phyloP scores from a whole-genome alignment of 2,113 vertebrate species.

The Gymnarchus niloticus region DNA sequence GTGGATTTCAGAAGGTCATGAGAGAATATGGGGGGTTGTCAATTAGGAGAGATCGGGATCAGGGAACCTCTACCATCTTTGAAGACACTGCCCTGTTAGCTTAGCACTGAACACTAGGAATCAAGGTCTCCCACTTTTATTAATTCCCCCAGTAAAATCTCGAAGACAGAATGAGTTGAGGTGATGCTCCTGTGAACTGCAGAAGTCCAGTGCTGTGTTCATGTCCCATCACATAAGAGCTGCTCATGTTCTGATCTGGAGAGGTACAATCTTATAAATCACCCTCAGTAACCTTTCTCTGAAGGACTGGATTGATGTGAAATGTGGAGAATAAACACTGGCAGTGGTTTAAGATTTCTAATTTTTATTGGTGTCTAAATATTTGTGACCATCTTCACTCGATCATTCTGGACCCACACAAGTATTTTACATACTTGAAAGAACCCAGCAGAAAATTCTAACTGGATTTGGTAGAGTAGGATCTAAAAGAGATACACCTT shows the following conservation, averaged over 20 bases:
- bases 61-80: background rate
- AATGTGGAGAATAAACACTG: background rate
- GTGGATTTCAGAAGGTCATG: slow-evolving; percentile 45
- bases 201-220: background rate
- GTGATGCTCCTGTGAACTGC: background rate
- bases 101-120: background rate
- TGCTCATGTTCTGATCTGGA: background rate
- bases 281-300: background rate
- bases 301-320: background rate
- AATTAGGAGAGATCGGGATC: background rate
- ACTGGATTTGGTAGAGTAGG: background rate
- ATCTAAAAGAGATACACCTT: background rate
- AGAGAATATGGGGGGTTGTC: slow-evolving; percentile 10
- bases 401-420: background rate
- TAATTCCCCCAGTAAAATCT: background rate
- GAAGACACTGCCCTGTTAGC: background rate
- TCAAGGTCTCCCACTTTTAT: background rate
- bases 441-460: background rate
- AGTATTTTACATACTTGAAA: background rate
- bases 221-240: background rate
- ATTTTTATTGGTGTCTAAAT: background rate
- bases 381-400: background rate
- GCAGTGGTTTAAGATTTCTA: background rate
- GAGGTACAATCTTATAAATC: background rate
- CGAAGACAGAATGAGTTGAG: background rate